These are phyloP conservation scores for Epinotia brunnichana DNA, from an alignment of 2,888 invertebrate genomes.

Conservation along the genomic window DNA sequence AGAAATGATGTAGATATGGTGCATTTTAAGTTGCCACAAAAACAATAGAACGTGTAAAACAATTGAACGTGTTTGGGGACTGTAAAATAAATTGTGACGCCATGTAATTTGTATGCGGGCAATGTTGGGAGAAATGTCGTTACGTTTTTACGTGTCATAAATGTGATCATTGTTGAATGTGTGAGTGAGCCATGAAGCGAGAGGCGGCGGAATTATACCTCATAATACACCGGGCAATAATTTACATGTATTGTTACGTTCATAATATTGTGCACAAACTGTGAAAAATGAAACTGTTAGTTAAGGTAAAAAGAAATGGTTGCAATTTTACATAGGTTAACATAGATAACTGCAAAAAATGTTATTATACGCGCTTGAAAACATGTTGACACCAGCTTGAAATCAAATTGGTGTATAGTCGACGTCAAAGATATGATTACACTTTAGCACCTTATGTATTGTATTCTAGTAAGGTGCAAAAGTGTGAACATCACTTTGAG, in stretches of 20 bases:
- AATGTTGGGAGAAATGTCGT: constrained; percentile 29
- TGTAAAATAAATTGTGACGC: background rate
- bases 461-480: no score
- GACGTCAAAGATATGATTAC: no score
- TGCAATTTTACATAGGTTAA: no score
- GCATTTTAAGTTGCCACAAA: background rate
- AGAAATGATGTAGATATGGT: no score
- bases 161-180: constrained; percentile 14
- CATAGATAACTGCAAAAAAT: no score
- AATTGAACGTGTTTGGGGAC: constrained; percentile 7
- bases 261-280: background rate
- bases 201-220: background rate
- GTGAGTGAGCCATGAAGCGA: constrained; percentile 2
- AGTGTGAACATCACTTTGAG: no score
- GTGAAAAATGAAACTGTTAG: background rate
- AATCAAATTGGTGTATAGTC: no score
- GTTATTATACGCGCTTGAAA: no score
- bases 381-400: no score
- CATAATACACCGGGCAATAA: background rate
- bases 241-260: background rate
- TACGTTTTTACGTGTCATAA: constrained; percentile 39
- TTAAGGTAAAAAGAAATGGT: background rate
- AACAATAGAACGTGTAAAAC: constrained; percentile 19
- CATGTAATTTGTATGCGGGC: constrained; percentile 29
- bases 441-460: no score